Conservation (phyloP, 1,140 invertebrate species). For the Archivesica marissinica region DNA sequence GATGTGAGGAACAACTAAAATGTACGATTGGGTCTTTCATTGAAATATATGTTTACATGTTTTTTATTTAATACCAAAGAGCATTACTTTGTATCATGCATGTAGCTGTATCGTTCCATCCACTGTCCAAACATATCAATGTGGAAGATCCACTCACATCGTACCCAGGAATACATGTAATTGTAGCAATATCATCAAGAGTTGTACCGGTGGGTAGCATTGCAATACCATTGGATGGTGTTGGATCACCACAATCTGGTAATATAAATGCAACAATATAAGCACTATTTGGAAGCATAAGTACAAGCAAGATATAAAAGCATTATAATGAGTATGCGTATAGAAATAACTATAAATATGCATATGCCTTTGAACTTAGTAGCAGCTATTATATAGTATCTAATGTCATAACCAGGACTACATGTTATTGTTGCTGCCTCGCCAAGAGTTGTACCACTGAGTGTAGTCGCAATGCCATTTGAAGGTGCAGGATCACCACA, state of each 20-base stretch:
- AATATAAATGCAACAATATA: not conserved
- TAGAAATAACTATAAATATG: too few species aligned
- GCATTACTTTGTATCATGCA: constrained; percentile 27
- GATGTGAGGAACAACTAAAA: too few species aligned
- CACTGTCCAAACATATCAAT: not conserved
- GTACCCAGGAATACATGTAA: not conserved
- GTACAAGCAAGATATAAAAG: too few species aligned
- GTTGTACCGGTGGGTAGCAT: not conserved
- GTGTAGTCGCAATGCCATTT: not conserved
- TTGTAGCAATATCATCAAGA: not conserved
- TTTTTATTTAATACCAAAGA: too few species aligned
- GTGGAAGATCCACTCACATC: not conserved
- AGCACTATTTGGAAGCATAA: too few species aligned
- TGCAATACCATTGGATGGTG: not conserved
- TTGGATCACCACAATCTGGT: not conserved
- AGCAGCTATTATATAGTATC: too few species aligned
- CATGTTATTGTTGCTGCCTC: not conserved
- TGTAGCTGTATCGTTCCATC: not conserved
- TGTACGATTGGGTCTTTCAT: too few species aligned
- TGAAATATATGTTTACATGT: too few species aligned
- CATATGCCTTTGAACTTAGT: too few species aligned
- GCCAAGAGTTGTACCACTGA: not conserved
- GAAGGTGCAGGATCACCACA: not conserved
- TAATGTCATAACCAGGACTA: not conserved
- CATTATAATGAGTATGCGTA: too few species aligned